Evolutionary conservation across 2,113 vertebrate species (phyloP).

Genomic region (Paralichthys olivaceus): DNA sequence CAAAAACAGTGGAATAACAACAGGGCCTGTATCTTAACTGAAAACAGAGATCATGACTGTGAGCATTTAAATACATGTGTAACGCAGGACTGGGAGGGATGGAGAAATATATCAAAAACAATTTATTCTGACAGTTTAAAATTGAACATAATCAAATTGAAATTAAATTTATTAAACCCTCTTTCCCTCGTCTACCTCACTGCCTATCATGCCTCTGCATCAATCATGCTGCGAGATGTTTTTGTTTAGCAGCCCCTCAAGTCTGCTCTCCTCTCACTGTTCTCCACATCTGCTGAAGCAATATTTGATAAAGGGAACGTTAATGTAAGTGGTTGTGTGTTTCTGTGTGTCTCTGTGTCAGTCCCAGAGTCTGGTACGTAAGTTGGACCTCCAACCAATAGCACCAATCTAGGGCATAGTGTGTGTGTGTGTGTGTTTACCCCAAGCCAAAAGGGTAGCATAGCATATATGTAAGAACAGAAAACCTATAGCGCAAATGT

Average conservation of each 20-base stretch:
- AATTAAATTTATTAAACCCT: background rate
- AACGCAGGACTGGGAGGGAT: background rate
- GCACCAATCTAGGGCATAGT: background rate
- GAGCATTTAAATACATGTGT: background rate
- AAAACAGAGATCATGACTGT: background rate
- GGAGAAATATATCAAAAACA: background rate
- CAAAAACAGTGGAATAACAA: background rate
- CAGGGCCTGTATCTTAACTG: background rate
- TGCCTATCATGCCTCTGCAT: background rate
- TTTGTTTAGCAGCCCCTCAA: conserved; percentile 11
- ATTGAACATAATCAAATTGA: background rate
- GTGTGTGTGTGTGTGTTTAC: conserved; percentile 23
- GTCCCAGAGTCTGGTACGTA: background rate
- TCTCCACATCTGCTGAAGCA: conserved; percentile 18
- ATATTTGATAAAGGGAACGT: conserved; percentile 20
- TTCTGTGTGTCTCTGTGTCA: background rate
- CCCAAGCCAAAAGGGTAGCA: conserved; percentile 28
- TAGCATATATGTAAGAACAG: conserved; percentile 20
- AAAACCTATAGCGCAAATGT: conserved; percentile 56
- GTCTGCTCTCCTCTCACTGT: background rate
- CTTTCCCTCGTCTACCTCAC: background rate
- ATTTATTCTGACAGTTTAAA: background rate
- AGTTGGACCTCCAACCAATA: background rate
- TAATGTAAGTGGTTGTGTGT: background rate
- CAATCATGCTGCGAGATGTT: background rate